These are phyloP conservation scores for Nyctibius bracteatus DNA, from an alignment of 2,113 vertebrate genomes.

Conservation along the genomic window DNA sequence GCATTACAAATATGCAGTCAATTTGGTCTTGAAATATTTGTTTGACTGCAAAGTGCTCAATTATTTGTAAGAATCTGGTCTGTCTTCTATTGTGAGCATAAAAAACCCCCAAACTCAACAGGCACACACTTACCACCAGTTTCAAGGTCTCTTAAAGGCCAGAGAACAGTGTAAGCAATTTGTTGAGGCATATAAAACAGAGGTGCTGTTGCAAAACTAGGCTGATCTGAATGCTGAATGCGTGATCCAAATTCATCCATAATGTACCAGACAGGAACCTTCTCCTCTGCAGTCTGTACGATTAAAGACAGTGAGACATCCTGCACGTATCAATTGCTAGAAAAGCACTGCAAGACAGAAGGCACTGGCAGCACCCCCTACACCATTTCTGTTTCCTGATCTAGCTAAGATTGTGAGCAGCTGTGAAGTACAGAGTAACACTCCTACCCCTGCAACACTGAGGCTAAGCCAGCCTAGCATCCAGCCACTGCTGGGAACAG, in stretches of 20 bases:
- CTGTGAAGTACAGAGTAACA: not conserved
- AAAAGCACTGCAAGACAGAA: not conserved
- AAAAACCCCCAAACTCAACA: not conserved
- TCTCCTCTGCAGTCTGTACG: slow-evolving; percentile 79
- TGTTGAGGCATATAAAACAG: slow-evolving; percentile 83
- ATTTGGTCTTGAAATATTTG: not conserved
- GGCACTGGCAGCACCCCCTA: not conserved
- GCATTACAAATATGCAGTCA: not conserved
- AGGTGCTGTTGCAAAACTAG: slow-evolving; percentile 86
- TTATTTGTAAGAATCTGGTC: not conserved
- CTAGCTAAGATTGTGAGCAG: not conserved
- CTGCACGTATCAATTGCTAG: not conserved
- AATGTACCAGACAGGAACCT: slow-evolving; percentile 93
- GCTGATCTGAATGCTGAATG: slow-evolving; percentile 86
- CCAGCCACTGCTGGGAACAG: not conserved
- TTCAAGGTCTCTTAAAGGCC: slow-evolving; percentile 88
- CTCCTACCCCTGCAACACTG: not conserved
- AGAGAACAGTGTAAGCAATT: slow-evolving; percentile 87
- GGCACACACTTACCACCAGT: slow-evolving; percentile 78
- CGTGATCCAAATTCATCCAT: slow-evolving; percentile 96
- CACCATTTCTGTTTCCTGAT: not conserved
- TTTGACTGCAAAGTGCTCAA: not conserved
- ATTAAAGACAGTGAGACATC: not conserved
- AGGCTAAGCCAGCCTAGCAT: not conserved
- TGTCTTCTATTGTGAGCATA: too few species aligned